phyloP scores from a whole-genome alignment of 1,140 invertebrate genomes.

The Drosophila jambulina region DNA sequence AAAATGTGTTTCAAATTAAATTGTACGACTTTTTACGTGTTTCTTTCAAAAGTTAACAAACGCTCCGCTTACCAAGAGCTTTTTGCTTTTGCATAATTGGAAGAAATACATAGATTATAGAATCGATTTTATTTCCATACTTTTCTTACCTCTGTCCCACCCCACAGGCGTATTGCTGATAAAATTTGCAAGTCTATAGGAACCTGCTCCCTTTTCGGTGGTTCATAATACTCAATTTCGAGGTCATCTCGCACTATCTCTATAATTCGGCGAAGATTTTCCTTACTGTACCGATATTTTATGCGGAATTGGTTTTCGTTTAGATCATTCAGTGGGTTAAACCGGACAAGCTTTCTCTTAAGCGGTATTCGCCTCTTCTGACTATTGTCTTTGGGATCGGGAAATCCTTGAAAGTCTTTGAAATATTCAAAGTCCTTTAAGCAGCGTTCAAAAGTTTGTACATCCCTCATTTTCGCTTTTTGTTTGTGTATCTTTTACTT shows the following conservation, averaged over 20 bases:
- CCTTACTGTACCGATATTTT: slow-evolving; percentile 75
- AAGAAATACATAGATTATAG: no score
- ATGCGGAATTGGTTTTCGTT: slow-evolving; percentile 68
- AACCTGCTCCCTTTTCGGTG: slow-evolving; percentile 67
- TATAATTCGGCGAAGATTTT: slow-evolving; percentile 69
- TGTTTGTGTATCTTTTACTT: no score
- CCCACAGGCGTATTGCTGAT: slow-evolving; percentile 67
- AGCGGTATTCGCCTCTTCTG: background rate
- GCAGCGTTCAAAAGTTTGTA: slow-evolving; percentile 48
- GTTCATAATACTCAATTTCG: slow-evolving; percentile 64
- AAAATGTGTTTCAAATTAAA: no score
- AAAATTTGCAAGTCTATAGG: slow-evolving; percentile 74
- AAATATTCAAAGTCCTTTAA: slow-evolving; percentile 58
- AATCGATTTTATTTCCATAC: no score
- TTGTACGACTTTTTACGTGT: no score
- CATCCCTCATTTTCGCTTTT: slow-evolving; percentile 46
- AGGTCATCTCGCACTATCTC: slow-evolving; percentile 77
- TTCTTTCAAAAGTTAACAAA: no score
- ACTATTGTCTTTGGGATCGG: background rate
- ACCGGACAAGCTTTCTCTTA: slow-evolving; percentile 42
- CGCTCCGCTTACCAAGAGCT: no score
- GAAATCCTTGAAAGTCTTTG: slow-evolving; percentile 43
- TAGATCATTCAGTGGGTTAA: slow-evolving; percentile 67
- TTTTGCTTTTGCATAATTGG: no score
- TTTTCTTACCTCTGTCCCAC: slow-evolving; percentile 68